Evolutionary conservation across 2,797 vertebrate genomes (phyloP).

Genomic region (Tachyglossus aculeatus): DNA sequence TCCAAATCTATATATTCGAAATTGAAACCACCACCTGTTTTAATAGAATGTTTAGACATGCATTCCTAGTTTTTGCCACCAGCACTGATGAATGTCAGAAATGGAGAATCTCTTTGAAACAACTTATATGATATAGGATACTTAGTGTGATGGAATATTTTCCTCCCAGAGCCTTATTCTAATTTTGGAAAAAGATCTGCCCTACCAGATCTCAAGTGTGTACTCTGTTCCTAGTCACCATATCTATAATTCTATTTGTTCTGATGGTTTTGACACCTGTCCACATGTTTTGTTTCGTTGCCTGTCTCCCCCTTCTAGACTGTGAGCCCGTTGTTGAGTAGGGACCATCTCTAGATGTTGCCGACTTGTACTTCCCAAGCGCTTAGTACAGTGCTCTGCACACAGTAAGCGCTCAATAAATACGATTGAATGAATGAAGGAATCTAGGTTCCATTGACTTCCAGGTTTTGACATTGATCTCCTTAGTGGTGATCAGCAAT

Average conservation of each 20-base stretch:
- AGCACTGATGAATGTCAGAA: neutral
- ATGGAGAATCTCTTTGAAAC: slow-evolving; percentile 23
- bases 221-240: no score
- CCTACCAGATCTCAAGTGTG: no score
- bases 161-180: slow-evolving; percentile 30
- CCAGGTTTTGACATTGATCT: neutral
- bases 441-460: slow-evolving; percentile 6
- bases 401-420: no score
- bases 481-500: slow-evolving; percentile 5
- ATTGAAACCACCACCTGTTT: neutral
- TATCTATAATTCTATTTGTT: no score
- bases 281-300: no score
- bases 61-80: slow-evolving; percentile 22
- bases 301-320: no score
- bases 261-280: no score
- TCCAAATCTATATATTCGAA: neutral
- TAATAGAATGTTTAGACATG: neutral
- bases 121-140: neutral
- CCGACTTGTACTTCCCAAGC: no score
- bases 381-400: no score
- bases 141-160: slow-evolving; percentile 15
- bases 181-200: slow-evolving; percentile 13
- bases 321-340: no score
- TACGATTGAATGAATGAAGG: no score
- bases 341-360: no score